Conservation (phyloP, 2,113 vertebrate species). For the Psephotus haematonotus region DNA sequence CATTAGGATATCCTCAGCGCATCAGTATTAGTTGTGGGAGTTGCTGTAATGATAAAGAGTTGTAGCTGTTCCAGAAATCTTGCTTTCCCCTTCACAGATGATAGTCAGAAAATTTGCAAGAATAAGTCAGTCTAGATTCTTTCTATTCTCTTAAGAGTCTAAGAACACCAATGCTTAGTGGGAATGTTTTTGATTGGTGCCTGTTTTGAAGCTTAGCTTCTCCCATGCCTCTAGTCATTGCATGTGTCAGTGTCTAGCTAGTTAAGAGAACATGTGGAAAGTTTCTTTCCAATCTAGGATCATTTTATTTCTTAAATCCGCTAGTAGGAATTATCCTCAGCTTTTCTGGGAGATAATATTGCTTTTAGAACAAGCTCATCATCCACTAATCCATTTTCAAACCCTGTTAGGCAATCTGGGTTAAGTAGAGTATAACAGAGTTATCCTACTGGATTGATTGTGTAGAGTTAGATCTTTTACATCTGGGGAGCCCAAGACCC, state of each 20-base stretch:
- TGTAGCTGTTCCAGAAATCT: not conserved
- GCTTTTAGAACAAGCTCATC: conserved; percentile 73
- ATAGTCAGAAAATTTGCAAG: not conserved
- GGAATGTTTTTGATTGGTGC: not conserved
- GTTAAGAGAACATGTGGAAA: not conserved
- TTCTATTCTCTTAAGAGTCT: not conserved
- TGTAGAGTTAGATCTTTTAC: conserved; percentile 64
- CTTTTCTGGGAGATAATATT: conserved; percentile 47
- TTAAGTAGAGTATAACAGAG: conserved; percentile 65
- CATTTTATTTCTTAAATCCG: conserved; percentile 59
- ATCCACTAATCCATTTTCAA: conserved; percentile 72
- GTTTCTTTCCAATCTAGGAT: conserved; percentile 27
- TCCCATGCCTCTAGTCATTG: not conserved
- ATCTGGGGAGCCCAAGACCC: conserved; percentile 56
- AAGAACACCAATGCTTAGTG: not conserved
- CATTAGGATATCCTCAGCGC: not conserved
- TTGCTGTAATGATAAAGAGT: not conserved
- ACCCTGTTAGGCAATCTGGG: conserved; percentile 59
- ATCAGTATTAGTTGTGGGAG: not conserved
- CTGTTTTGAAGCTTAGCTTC: not conserved
- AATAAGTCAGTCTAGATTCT: not conserved
- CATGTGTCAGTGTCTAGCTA: not conserved
- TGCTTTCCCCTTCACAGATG: not conserved
- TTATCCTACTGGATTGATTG: conserved; percentile 55
- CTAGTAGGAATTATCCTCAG: conserved; percentile 43